Base-by-base conservation (phyloP, 30 jellyfish, hydroid and myxozoan species). In the Aurelia coerulea region DNA sequence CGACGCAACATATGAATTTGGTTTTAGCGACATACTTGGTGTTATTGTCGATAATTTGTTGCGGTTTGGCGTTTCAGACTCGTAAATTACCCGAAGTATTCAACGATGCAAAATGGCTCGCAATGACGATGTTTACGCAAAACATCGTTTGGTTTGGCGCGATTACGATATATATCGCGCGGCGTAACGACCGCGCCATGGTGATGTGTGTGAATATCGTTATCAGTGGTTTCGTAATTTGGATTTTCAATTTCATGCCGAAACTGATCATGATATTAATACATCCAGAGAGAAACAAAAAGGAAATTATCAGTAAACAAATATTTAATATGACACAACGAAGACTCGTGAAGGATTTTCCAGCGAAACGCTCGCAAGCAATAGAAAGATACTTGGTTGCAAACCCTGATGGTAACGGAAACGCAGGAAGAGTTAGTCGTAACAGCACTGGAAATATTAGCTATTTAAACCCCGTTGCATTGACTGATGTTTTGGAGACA, bases 61-160 rank as follows among this genome's bases (percentile, higher is more conserved):
- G 98, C 73, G 83, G 79, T n/a, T 46, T 91, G 93, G 98, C 98
- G 56, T 91, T 91, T 74, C 90, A 81, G 19, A 92, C 98, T 1
- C 76, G 98, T 33, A 85, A 84, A 54, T 87, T 91, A 33, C 98
- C 98, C 29, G 93, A 85, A 64, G 91, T 84, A 39, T 86, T 84
- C 78, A 91, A 85, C 77, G 98, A 91, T 52, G 96, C 98, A n/a
- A 87, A 81, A 58, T 91, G 87, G 90, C 80, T 91, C 14, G 87
- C 92, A 49, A 70, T 91, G 82, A 91, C 96, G 13, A 91, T 91
- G 88, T 91, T 91, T 62, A 79, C 90, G 16, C 80, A 88, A 13
- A 79, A 87, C 65, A 58, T 91, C 41, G 83, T 85, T 37, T 85
- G 98, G 96, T 74, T 67, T 49, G 88, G 88, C 6, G 49, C 88